These are phyloP conservation scores for Glareola pratincola DNA, from an alignment of 2,113 vertebrate genomes.

Conservation along the genomic window DNA sequence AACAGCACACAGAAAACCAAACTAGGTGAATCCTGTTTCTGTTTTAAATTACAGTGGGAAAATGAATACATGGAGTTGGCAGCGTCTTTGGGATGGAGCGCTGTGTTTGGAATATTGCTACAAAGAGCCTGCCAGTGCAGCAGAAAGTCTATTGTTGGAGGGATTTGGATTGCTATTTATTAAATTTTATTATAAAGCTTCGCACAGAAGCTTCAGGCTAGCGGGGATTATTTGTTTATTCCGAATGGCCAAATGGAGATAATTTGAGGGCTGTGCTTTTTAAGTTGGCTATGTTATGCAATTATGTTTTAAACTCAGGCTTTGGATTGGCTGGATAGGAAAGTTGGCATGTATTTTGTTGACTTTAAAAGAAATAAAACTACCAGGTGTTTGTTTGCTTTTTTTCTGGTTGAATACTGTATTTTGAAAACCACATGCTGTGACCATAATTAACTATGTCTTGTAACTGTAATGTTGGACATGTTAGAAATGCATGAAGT, in stretches of 20 bases:
- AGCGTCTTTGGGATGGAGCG: background rate
- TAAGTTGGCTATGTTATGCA: background rate
- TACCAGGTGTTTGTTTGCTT: constrained; percentile 29
- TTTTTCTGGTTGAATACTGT: background rate
- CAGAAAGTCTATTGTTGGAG: constrained; percentile 58
- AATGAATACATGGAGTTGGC: constrained; percentile 48
- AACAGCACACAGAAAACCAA: background rate
- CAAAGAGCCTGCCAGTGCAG: constrained; percentile 48
- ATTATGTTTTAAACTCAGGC: background rate
- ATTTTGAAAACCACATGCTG: constrained; percentile 23
- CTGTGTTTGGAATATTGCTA: constrained; percentile 49
- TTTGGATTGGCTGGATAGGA: background rate
- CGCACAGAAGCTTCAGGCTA: constrained; percentile 39
- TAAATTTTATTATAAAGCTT: constrained; percentile 31
- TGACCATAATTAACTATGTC: constrained; percentile 36
- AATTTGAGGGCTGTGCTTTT: background rate
- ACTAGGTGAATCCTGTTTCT: constrained; percentile 48
- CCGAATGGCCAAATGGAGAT: background rate
- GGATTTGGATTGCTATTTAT: constrained; percentile 41
- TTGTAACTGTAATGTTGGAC: background rate
- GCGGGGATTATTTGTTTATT: constrained; percentile 27
- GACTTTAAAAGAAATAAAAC: constrained; percentile 25
- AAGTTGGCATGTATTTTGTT: constrained; percentile 29
- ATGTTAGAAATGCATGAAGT: constrained; percentile 21
- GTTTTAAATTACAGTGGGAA: constrained; percentile 52